phyloP scores from a whole-genome alignment of 2,797 vertebrate genomes.

The Luscinia luscinia region DNA sequence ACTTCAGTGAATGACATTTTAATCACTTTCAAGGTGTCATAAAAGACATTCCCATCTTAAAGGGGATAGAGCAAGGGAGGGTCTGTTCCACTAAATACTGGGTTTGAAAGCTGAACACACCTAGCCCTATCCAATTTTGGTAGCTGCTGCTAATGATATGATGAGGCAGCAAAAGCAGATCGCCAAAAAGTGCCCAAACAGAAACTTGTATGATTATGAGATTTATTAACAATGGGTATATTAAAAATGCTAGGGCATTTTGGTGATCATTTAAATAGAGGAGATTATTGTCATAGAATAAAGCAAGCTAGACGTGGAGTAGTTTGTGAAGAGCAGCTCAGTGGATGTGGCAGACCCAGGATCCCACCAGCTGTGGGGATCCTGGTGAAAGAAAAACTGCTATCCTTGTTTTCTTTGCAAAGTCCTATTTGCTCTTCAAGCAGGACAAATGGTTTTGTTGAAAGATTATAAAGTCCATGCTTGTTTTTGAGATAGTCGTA shows the following conservation, averaged over 20 bases:
- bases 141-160: neutral
- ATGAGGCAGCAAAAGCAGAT: neutral
- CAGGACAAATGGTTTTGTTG: neutral
- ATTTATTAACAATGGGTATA: neutral
- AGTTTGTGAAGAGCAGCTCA: neutral
- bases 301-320: neutral
- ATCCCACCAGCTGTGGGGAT: neutral
- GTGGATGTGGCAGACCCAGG: neutral
- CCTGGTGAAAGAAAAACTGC: neutral
- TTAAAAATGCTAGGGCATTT: neutral
- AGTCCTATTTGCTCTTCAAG: neutral
- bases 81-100: neutral
- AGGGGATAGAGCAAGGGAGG: neutral
- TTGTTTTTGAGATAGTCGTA: neutral
- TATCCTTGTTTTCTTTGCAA: neutral
- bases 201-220: neutral
- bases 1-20: neutral
- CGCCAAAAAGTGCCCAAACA: neutral
- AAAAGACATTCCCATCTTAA: neutral
- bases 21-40: neutral
- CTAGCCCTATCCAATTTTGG: neutral
- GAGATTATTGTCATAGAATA: neutral
- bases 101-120: neutral
- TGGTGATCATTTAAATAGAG: neutral
- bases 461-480: neutral